Conservation (phyloP, 2,113 vertebrate species). For the Illadopsis cleaveri region DNA sequence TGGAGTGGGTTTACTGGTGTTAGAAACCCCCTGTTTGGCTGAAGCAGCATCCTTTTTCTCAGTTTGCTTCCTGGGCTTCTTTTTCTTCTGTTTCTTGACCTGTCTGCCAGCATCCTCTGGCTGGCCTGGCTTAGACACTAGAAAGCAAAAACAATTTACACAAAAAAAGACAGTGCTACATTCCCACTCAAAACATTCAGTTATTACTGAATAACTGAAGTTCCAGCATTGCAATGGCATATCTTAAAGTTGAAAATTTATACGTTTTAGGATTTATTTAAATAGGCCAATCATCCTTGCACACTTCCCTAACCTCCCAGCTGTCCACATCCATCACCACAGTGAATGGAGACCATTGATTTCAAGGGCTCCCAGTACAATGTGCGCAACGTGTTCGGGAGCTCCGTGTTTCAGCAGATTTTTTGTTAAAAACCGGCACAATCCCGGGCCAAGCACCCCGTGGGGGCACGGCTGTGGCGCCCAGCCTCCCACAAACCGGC, state of each 20-base stretch:
- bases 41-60: background rate
- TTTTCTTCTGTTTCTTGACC: slow-evolving; percentile 78
- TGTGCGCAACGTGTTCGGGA: rapidly evolving
- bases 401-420: rapidly evolving
- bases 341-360: rapidly evolving
- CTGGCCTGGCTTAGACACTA: slow-evolving; percentile 61
- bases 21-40: background rate
- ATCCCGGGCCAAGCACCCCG: too few species aligned
- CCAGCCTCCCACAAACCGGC: rapidly evolving
- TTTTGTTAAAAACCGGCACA: background rate
- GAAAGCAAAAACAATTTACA: background rate
- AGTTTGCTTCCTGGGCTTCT: background rate
- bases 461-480: rapidly evolving
- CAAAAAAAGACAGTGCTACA: rapidly evolving
- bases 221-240: rapidly evolving
- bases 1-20: background rate
- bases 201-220: background rate
- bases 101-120: slow-evolving; percentile 30
- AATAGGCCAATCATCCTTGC: rapidly evolving
- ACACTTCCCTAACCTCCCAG: rapidly evolving
- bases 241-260: background rate
- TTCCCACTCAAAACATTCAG: background rate
- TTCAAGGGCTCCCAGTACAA: background rate
- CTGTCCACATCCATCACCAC: background rate
- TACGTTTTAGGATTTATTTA: rapidly evolving